phyloP scores from a whole-genome alignment of 1,140 invertebrate species.

The Listronotus oregonensis region DNA sequence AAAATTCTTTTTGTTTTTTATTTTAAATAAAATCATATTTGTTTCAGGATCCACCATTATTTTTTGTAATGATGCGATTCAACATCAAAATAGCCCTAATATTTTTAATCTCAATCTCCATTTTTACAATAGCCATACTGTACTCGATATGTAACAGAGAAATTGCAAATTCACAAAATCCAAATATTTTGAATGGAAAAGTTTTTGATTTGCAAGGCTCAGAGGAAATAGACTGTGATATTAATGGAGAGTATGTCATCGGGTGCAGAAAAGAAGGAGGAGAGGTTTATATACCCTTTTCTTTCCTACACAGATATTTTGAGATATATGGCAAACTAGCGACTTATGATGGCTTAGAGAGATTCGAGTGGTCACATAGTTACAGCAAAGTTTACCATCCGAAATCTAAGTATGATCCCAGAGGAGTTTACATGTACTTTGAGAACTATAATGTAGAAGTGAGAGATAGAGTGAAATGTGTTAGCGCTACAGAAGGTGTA shows the following conservation, averaged over 20 bases:
- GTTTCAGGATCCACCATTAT: slow-evolving; percentile 53
- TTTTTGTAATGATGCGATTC: slow-evolving; percentile 63
- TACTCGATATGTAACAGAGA: slow-evolving; percentile 62
- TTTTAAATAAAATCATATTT: no score
- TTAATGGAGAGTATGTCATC: slow-evolving; percentile 87
- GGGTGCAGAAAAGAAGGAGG: slow-evolving; percentile 82
- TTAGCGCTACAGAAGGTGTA: slow-evolving; percentile 89
- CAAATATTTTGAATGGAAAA: slow-evolving; percentile 43
- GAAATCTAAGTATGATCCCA: slow-evolving; percentile 84
- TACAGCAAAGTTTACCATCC: slow-evolving; percentile 91
- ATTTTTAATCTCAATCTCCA: slow-evolving; percentile 57
- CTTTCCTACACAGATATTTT: slow-evolving; percentile 88
- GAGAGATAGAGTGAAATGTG: slow-evolving; percentile 92
- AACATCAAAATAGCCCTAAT: slow-evolving; percentile 63
- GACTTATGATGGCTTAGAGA: slow-evolving; percentile 69
- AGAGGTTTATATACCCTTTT: slow-evolving; percentile 91
- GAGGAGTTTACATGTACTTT: slow-evolving; percentile 92
- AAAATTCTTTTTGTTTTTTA: no score
- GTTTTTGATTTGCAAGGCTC: slow-evolving; percentile 55
- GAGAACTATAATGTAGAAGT: slow-evolving; percentile 97
- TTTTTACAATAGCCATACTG: slow-evolving; percentile 60
- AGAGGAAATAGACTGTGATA: slow-evolving; percentile 86
- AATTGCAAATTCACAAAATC: slow-evolving; percentile 45
- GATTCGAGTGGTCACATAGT: slow-evolving; percentile 94
- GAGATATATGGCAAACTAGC: slow-evolving; percentile 86